Percentiles rank a stretch among this genome's conserved stretches.
Evolutionary conservation across 2,113 vertebrate genomes (phyloP).

Genomic region (Thalassarche chlororhynchos): DNA sequence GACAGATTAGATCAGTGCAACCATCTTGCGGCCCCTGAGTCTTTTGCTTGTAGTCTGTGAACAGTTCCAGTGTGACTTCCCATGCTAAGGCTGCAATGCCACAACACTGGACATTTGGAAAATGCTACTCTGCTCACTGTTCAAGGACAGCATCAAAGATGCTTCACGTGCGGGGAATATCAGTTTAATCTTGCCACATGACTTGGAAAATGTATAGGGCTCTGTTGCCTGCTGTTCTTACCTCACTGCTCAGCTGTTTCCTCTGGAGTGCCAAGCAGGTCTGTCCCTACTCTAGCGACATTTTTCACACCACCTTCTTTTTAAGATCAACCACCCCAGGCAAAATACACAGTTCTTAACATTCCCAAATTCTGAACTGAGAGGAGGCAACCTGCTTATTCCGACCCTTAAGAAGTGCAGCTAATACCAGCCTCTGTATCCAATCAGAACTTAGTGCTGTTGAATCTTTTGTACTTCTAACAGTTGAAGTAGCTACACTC

Average conservation of each 20-base stretch:
- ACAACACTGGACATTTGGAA: not conserved
- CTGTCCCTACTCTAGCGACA: not conserved
- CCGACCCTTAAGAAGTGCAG: not conserved
- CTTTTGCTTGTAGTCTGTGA: not conserved
- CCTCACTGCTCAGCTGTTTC: not conserved
- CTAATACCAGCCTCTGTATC: not conserved
- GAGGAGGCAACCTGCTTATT: not conserved
- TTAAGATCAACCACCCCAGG: not conserved
- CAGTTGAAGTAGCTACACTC: not conserved
- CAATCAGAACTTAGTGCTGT: not conserved
- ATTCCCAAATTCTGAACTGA: not conserved
- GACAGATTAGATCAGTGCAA: not conserved
- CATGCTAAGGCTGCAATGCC: not conserved
- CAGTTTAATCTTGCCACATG: too few species aligned
- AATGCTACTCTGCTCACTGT: too few species aligned
- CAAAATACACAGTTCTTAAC: not conserved
- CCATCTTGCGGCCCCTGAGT: not conserved
- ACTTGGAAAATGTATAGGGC: not conserved
- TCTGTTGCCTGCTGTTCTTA: not conserved
- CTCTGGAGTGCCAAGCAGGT: not conserved
- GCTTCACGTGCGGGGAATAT: not conserved
- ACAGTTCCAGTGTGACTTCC: not conserved
- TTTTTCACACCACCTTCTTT: not conserved
- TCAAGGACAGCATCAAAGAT: not conserved
- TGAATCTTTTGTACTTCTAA: not conserved